Evolutionary conservation across 1,140 invertebrate genomes (phyloP), one percentile per base, ranked within the genome.

Genomic region (Atta texana): DNA sequence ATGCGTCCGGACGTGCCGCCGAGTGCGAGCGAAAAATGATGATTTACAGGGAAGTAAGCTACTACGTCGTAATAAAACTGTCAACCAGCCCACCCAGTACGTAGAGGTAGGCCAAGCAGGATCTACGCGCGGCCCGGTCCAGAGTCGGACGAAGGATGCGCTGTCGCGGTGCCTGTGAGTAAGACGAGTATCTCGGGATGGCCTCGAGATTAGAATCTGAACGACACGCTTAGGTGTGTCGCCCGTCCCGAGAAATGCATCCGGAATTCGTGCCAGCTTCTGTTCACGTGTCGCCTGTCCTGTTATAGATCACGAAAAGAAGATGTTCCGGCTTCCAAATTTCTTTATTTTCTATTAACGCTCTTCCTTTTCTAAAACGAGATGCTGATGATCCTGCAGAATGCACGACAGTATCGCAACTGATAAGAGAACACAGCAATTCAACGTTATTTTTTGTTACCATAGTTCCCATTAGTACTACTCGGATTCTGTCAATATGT

Each of bases 191-290:
- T 53, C 92, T 88, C 87, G 89, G 39, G 87, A 92, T 91, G 90
- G 91, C 87, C 89, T 89, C 89, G 88, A 94, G 93, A 94, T 94
- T 93, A 92, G 92, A 89, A 93, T 93, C 92, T 93, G 86, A 93
- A 92, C 89, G 90, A 89, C 78, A 68, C 90, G 77, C 90, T 92
- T 93, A 93, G 93, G 93, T 93, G 93, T 94, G 93, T 92, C 92
- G 87, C 81, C 53, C 59, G 90, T 88, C 68, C 86, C 87, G 84
- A 18, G 80, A 90, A 90, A 90, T 88, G 92, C 93, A 93, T 93
- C 90, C 92, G 92, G 91, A 92, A 93, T 92, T 92, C 77, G 87
- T 88, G 89, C 84, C 80, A 85, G 91, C 91, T 94, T 88, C 89
- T 90, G 91, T 93, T 86, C 91, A 82, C 90, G 76, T 89, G 91